Evolutionary conservation across 2,888 invertebrate genomes (phyloP).

Genomic region (Catocala sponsa): DNA sequence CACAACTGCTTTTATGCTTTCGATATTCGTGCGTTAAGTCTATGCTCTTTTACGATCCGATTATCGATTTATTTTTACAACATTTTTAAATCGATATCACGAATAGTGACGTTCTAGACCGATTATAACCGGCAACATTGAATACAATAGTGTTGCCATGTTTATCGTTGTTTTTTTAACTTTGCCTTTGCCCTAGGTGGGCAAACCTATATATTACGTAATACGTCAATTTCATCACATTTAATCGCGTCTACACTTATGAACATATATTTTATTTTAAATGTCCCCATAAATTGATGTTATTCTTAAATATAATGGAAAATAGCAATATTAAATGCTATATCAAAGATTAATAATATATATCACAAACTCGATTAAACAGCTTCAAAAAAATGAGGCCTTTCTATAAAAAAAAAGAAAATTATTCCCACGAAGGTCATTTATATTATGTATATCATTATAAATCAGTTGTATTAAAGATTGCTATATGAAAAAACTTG

Average conservation of each 20-base stretch:
- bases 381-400: slow-evolving; percentile 22
- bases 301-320: slow-evolving; percentile 19
- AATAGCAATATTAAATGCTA: slow-evolving; percentile 15
- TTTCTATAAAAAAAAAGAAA: slow-evolving; percentile 1
- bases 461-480: slow-evolving; percentile 13
- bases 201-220: slow-evolving; percentile 52
- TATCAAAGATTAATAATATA: slow-evolving; percentile 16
- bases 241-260: slow-evolving; percentile 50
- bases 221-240: slow-evolving; percentile 66
- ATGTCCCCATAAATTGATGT: slow-evolving; percentile 28
- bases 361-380: slow-evolving; percentile 24
- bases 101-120: slow-evolving; percentile 43
- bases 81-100: slow-evolving; percentile 45
- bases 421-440: not conserved
- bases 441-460: slow-evolving; percentile 17
- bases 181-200: slow-evolving; percentile 46
- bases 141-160: slow-evolving; percentile 41
- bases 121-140: slow-evolving; percentile 51
- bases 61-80: slow-evolving; percentile 53
- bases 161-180: slow-evolving; percentile 51
- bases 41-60: slow-evolving; percentile 51
- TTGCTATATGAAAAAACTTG: not conserved
- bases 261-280: slow-evolving; percentile 55
- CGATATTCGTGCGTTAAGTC: slow-evolving; percentile 70
- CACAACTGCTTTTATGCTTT: slow-evolving; percentile 79